Conservation (phyloP, 2,797 vertebrate species). For the Petrocephalus schoutedeni region DNA sequence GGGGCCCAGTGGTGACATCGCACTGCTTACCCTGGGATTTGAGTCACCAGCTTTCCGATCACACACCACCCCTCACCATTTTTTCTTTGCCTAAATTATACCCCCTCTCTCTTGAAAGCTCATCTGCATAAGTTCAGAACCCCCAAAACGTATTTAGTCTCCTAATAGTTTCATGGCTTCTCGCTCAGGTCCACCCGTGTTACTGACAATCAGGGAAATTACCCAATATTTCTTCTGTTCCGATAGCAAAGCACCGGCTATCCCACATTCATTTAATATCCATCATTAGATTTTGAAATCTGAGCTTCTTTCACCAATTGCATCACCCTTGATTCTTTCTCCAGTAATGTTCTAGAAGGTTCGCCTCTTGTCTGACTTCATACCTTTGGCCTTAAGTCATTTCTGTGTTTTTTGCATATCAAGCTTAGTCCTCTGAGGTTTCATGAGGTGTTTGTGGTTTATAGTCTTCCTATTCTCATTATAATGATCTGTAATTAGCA, state of each 20-base stretch:
- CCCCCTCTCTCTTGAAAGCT: neutral
- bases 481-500: neutral
- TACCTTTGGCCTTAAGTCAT: neutral
- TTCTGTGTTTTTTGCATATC: neutral
- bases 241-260: neutral
- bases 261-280: neutral
- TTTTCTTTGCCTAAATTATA: neutral
- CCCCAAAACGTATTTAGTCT: neutral
- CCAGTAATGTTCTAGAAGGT: neutral
- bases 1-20: neutral
- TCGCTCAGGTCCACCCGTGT: neutral
- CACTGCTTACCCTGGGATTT: neutral
- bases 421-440: neutral
- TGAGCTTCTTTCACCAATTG: neutral
- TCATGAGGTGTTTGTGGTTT: neutral
- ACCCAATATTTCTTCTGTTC: neutral
- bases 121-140: neutral
- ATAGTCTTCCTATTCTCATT: neutral
- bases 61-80: neutral
- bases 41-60: neutral
- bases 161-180: neutral
- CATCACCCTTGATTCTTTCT: neutral
- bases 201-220: neutral
- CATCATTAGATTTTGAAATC: neutral
- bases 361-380: neutral